Evolutionary conservation across 35 echinoderm and acorn worm genomes (phyloP), one percentile per base, ranked within the genome.

Genomic region (Heliocidaris tuberculata): DNA sequence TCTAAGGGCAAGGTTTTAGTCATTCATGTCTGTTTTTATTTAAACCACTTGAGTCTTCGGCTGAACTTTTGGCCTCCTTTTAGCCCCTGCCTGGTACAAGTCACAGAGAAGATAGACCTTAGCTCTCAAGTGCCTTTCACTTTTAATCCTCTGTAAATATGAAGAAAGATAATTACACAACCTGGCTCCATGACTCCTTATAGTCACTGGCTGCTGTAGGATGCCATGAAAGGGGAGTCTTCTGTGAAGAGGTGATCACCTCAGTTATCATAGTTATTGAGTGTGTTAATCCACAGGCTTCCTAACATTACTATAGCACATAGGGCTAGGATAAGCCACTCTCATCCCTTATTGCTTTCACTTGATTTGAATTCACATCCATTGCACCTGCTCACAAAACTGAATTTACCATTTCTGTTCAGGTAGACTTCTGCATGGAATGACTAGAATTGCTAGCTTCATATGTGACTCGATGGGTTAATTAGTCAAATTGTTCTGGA

Each of bases 1-100:
- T 78, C 65, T 78, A 78, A 78, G 65, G 65, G 21, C 65, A 78
- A 78, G 65, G 65, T 27, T 78, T 78, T 78, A 78, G 65, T 78
- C 65, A 29, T 78, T 78, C 21, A 78, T 78, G 65, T 78, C 65
- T 78, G 65, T 78, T 78, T 78, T 78, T 78, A 78, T 78, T 78
- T 78, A 78, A 78, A 78, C 65, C 65, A 78, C 65, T 78, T 78
- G 65, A 78, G 65, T 78, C 65, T 78, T 78, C 2, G 5, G 65
- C 65, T 78, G 65, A 78, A 78, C 65, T 70, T 70, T 70, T 70
- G 60, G 60, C 6, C 60, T 70, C 60, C 60, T 78, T 19, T 21
- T 27, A 24, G 65, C 21, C 21, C 65, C 65, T 9, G 21, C 19
- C 65, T n/a, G 27, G 65, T 78, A 78, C 65, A 78, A 78, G 65